Evolutionary conservation across 2,888 invertebrate genomes (phyloP).

Genomic region (Acanthopleura granulata): DNA sequence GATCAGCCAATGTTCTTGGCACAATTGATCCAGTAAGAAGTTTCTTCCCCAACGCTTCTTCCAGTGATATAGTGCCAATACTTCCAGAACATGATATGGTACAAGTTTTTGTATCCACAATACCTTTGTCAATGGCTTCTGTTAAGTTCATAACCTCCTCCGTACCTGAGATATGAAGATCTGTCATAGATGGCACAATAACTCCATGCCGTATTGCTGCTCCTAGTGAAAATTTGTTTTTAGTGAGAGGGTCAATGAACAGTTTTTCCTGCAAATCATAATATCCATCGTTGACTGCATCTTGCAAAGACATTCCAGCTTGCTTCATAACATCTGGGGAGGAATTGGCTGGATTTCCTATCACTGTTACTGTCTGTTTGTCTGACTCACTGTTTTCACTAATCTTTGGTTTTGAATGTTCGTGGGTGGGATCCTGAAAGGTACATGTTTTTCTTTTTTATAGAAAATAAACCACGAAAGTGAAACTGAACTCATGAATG

Average conservation of each 20-base stretch:
- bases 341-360: too few relatives aligned
- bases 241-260: constrained; percentile 76
- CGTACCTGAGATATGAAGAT: constrained; percentile 85
- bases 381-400: too few relatives aligned
- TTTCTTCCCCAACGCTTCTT: constrained; percentile 15
- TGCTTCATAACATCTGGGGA: neutral
- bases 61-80: constrained; percentile 34
- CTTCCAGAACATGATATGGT: constrained; percentile 38
- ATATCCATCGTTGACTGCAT: constrained; percentile 24
- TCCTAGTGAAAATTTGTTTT: constrained; percentile 2
- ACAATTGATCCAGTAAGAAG: neutral
- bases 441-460: too few relatives aligned
- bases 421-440: too few relatives aligned
- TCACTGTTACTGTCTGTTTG: too few relatives aligned
- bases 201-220: constrained; percentile 5
- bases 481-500: neutral
- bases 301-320: constrained; percentile 62
- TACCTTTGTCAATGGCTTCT: constrained; percentile 55
- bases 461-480: neutral
- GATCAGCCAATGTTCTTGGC: neutral
- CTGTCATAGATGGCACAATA: constrained; percentile 77
- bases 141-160: constrained; percentile 69
- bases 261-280: constrained; percentile 21
- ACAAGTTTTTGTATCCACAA: constrained; percentile 47
- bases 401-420: too few relatives aligned